Base-by-base conservation (phyloP, 1,140 invertebrate genomes). In the Acyrthosiphon pisum region DNA sequence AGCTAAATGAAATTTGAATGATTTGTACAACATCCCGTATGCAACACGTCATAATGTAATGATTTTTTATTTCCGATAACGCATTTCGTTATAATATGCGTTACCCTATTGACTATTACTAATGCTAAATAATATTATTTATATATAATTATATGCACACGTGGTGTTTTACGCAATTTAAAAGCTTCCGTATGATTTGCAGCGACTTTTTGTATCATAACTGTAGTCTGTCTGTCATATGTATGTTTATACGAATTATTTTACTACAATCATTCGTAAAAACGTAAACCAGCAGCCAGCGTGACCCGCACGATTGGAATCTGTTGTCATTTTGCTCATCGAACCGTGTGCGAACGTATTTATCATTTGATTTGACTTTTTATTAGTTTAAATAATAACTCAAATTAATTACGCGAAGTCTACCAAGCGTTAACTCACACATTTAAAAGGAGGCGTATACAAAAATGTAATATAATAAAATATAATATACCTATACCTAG, bases 361-460 rank as follows among this genome's bases (percentile, higher is more conserved):
- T 76, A 76, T 76, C 30, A 18, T 76, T 76, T 30, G 60, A 76
- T 76, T 76, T n/a, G 14, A 76, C 20, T 76, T 76, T 76, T 76
- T 76, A 76, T 76, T 76, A 76, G 30, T n/a, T 76, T n/a, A 76
- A n/a, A 76, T 76, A 76, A 76, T n/a, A 18, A 76, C n/a, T n/a
- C 14, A n/a, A n/a, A 76, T 76, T 76, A 76, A n/a, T 76, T n/a
- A 35, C 60, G 60, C 30, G n/a, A 68, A 68, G 14, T n/a, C 30
- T 68, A n/a, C 30, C 60, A 30, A 68, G 30, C 60, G 30, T n/a
- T 76, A 76, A n/a, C 60, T 76, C 60, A 20, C 60, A 6, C 60
- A 18, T 76, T 68, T 68, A 18, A 68, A 60, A n/a, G n/a, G n/a
- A n/a, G 60, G 60, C 14, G 60, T 76, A 18, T 18, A n/a, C 60